These are phyloP conservation scores for Phlogophora meticulosa DNA, from an alignment of 2,888 invertebrate genomes.

Conservation along the genomic window DNA sequence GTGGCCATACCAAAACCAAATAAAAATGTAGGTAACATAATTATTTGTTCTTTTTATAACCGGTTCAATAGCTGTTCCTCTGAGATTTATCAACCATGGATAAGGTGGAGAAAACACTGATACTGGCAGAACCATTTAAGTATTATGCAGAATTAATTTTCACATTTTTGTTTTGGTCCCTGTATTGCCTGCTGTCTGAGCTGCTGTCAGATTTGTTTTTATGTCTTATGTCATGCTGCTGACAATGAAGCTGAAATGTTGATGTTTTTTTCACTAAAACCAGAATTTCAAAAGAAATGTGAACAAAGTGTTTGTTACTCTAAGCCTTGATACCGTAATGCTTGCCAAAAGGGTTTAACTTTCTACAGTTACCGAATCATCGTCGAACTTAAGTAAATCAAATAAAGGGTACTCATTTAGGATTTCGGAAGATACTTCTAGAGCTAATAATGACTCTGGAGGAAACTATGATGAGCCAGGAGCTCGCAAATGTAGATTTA, in stretches of 20 bases:
- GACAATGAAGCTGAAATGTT: slow-evolving; percentile 6
- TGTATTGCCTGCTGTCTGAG: slow-evolving; percentile 28
- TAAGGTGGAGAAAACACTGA: slow-evolving; percentile 4
- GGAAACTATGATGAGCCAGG: slow-evolving; percentile 73
- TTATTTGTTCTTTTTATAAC: not conserved
- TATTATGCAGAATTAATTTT: slow-evolving; percentile 38
- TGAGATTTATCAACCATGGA: slow-evolving; percentile 26
- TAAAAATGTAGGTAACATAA: slow-evolving; percentile 27
- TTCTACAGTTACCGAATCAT: not conserved
- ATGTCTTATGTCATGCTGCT: slow-evolving; percentile 10
- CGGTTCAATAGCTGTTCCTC: slow-evolving; percentile 5
- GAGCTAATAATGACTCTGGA: slow-evolving; percentile 68
- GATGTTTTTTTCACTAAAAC: not conserved
- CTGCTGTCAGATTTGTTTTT: slow-evolving; percentile 31
- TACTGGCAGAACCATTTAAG: slow-evolving; percentile 39
- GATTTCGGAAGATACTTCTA: not conserved
- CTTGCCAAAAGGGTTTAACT: not conserved
- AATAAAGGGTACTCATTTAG: not conserved
- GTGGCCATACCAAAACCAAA: not conserved
- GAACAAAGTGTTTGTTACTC: not conserved
- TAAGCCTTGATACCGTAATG: not conserved
- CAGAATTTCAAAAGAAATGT: not conserved
- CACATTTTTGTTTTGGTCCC: slow-evolving; percentile 35
- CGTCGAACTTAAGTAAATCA: not conserved
- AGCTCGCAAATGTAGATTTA: slow-evolving; percentile 76